Base-by-base conservation (phyloP, 92 coral and sea anemone genomes). In the Actinernus sp. region DNA sequence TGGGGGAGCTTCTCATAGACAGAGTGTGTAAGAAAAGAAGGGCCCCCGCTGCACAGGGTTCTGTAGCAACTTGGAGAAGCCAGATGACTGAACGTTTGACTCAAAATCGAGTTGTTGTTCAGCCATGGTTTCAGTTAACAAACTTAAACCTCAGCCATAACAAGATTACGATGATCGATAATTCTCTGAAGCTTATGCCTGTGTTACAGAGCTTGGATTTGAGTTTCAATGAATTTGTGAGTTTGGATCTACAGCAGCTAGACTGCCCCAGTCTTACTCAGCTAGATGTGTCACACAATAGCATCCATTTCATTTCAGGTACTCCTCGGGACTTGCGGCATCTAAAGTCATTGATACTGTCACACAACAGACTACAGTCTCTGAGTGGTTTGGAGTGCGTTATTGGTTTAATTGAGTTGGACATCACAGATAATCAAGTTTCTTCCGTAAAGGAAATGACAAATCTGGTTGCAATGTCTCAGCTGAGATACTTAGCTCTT, bases 41-140 rank as follows among this genome's bases (percentile, higher is more conserved):
- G 63, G 92, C 90, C 3, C 92, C 93, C 6, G 66, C 75, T 28
- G 79, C 79, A 19, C 71, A 83, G 23, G 76, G 73, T 9, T 52
- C 63, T 41, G 97, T 91, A 13, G 98, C 83, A 41, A 46, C 94
- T 5, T 94, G 98, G 98, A 78, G 98, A 29, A 85, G 78, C 66
- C 74, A 63, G 16, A 81, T 92, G 12, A 85, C 97, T 5, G 79
- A 92, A n/a, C 78, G 73, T 18, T 61, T 94, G 34, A 86, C 91
- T 21, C 87, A 94, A 20, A 87, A 94, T 61, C 77, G 98, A 58
- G 74, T 91, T 2, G 97, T 94, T 17, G 88, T 94, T 1, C 98
- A 92, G 20, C 98, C 98, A 2, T 94, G 98, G 98, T 10, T 68
- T 14, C 82, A 67, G 37, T 88, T 94, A 16, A 91, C 95, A 6